Conservation (phyloP, 2,888 invertebrate species). For the Synanthedon formicaeformis region DNA sequence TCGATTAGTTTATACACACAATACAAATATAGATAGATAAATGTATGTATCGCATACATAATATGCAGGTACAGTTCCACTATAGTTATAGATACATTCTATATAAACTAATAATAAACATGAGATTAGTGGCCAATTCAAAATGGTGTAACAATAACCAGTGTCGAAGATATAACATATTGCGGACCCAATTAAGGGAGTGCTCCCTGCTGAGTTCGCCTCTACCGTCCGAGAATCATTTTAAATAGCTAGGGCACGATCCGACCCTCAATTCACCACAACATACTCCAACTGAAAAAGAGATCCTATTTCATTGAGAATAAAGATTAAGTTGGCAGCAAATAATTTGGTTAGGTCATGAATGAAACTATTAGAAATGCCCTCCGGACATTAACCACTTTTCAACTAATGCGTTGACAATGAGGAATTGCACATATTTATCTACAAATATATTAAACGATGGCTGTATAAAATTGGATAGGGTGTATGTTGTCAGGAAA, state of each 20-base stretch:
- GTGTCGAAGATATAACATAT: conserved; percentile 54
- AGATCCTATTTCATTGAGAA: conserved; percentile 9
- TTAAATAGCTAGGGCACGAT: conserved; percentile 59
- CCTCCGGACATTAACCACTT: conserved; percentile 46
- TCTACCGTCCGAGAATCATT: conserved; percentile 51
- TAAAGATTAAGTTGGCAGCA: conserved; percentile 12
- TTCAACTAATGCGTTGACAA: conserved; percentile 47
- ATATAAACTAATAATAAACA: too few relatives aligned
- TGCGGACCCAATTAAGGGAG: conserved; percentile 63
- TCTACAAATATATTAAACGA: too few relatives aligned
- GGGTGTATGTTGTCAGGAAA: too few relatives aligned
- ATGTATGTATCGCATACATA: too few relatives aligned
- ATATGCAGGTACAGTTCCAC: too few relatives aligned
- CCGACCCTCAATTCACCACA: conserved; percentile 30
- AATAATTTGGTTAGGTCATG: conserved; percentile 23
- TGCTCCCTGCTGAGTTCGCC: conserved; percentile 54
- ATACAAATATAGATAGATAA: too few relatives aligned
- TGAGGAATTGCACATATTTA: conserved; percentile 32
- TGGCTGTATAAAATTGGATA: too few relatives aligned
- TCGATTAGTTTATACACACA: too few relatives aligned
- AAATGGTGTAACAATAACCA: conserved; percentile 17
- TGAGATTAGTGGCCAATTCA: conserved; percentile 19
- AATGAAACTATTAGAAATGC: conserved; percentile 49
- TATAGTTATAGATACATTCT: too few relatives aligned
- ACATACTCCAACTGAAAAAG: conserved; percentile 9